Base-by-base conservation (phyloP, 2,113 vertebrate species). In the Uropsilus gracilis region DNA sequence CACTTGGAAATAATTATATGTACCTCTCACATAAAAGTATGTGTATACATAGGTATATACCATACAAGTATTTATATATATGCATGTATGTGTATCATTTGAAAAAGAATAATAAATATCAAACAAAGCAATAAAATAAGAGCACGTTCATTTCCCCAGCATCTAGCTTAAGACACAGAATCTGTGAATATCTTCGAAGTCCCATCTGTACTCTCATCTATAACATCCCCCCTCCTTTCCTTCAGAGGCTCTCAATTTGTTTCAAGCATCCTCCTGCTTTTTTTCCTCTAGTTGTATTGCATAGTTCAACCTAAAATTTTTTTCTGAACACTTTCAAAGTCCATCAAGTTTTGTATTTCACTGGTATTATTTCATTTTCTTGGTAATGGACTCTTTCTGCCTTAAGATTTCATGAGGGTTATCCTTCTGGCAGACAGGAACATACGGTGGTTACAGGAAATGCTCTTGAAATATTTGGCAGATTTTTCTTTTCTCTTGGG, bases 251-350 rank as follows among this genome's bases (percentile, higher is more conserved):
- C 37, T 63, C n/a, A 10, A 13, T 59, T 48, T 84, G 30, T 8
- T 90, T 63, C 46, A 46, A 53, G 82, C 11, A 44, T 24, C 34
- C 32, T 30, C 5, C 11, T 48, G 7, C 1, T 46, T 85, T 95
- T 66, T 53, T 75, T n/a, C n/a, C 28, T 57, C 2, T 37, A 18
- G 6, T 34, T 64, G 37, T 77, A 44, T 50, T 46, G 48, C 53
- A 78, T 87, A 28, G 30, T 89, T 73, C 78, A 76, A 78, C 46
- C 16, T 71, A 63, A 14, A 46, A 11, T 53, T 69, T 64, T 90
- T 73, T 94, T 76, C 28, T 64, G 48, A 89, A 37, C 39, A 64
- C 24, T 86, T 61, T 90, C 53, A 81, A 57, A 81, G 42, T 26
- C 37, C 66, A 26, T n/a, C 59, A 42, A 1, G n/a, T 59, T 81